Percentiles rank a stretch among this genome's conserved stretches.
Evolutionary conservation across 2,888 invertebrate species (phyloP).

Genomic region (Heliconius cydno): DNA sequence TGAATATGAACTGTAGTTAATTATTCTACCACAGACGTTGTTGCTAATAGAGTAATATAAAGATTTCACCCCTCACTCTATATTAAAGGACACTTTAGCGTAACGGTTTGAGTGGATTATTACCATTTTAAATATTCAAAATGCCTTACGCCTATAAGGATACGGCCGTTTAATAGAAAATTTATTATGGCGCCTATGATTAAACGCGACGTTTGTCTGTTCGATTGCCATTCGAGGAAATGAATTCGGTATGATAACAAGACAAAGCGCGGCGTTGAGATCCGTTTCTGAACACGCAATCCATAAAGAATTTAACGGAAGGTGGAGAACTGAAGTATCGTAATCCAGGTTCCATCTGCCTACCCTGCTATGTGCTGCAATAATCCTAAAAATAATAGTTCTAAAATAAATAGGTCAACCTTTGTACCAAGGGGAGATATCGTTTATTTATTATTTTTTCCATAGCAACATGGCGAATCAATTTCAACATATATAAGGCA

Average conservation of each 20-base stretch:
- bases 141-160: not conserved
- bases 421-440: no score
- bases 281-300: not conserved
- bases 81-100: not conserved
- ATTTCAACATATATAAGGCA: no score
- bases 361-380: not conserved
- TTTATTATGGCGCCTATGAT: not conserved
- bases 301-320: not conserved
- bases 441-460: no score
- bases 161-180: not conserved
- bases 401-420: no score
- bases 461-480: no score
- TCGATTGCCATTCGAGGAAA: not conserved
- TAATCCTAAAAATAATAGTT: no score
- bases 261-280: not conserved
- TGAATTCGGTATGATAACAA: not conserved
- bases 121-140: constrained; percentile 18
- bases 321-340: not conserved
- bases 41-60: not conserved
- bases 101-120: not conserved
- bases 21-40: not conserved
- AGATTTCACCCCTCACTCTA: not conserved
- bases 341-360: not conserved
- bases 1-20: not conserved
- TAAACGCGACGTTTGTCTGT: not conserved